Base-by-base conservation (phyloP, 2,888 invertebrate genomes). In the Chrysomela aeneicollis region DNA sequence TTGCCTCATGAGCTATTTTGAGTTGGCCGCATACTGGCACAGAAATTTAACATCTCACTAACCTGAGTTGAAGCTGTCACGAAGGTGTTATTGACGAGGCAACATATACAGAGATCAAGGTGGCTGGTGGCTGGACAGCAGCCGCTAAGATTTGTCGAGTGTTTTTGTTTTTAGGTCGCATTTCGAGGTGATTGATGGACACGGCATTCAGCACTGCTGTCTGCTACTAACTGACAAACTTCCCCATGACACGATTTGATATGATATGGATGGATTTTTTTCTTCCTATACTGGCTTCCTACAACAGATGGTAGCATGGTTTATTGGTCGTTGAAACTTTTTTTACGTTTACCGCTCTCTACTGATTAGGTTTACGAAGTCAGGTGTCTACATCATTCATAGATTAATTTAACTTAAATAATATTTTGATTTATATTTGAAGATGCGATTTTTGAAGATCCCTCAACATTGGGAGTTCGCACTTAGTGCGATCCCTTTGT, bases 141-240 rank as follows among this genome's bases (percentile, higher is more conserved):
- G 66, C 62, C 63, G 51, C 65, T 69, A 67, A 76, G 73, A 75
- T 76, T 75, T 76, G 78, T 76, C 72, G 73, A 74, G 76, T 69
- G 73, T 75, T 26, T 77, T 77, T 75, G 76, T 74, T 76, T 71
- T 77, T 73, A 72, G 74, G 73, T 71, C 66, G 74, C 76, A 78
- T 77, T 76, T 75, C 74, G 47, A 42, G 64, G 71, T 75, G 76
- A 77, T 77, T 76, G 77, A 76, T 76, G 73, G 73, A 71, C 68
- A 64, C 46, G 63, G 60, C 61, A 61, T 63, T 66, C 63, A 66
- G 63, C 67, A 64, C 69, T 63, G 63, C 12, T 35, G 35, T 35
- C 12, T 35, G 35, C 35, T 66, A 65, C 60, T 59, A 64, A 46
- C 63, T 63, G 69, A 70, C 70, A 68, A 64, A 61, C 60, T 61